phyloP scores from a whole-genome alignment of 2,113 vertebrate genomes.

The Phylloscopus trochilus region DNA sequence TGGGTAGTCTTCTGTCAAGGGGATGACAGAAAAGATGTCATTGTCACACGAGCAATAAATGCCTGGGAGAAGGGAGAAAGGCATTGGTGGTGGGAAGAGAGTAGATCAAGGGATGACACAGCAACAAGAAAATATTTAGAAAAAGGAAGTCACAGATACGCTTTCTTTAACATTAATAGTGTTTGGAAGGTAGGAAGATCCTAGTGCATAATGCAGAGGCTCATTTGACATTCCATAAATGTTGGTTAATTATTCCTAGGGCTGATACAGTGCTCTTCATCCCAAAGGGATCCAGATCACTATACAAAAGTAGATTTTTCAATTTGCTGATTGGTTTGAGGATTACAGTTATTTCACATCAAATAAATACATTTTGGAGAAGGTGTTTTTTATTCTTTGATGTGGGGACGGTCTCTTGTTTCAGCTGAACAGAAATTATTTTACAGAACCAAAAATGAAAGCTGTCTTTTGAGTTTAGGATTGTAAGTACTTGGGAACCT shows the following conservation, averaged over 20 bases:
- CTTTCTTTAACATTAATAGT: background rate
- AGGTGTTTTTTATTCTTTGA: background rate
- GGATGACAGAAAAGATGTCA: background rate
- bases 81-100: background rate
- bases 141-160: background rate
- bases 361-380: background rate
- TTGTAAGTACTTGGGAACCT: background rate
- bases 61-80: background rate
- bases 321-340: background rate
- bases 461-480: background rate
- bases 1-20: background rate
- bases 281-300: background rate
- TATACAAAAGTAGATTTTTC: background rate
- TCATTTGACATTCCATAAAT: background rate
- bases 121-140: background rate
- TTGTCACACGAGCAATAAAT: background rate
- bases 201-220: background rate
- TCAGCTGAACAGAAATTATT: background rate
- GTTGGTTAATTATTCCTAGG: constrained; percentile 12
- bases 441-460: background rate
- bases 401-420: background rate
- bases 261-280: background rate
- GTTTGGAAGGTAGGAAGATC: background rate
- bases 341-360: background rate
- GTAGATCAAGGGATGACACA: background rate